Evolutionary conservation across 1,140 invertebrate genomes (phyloP), one percentile per base, ranked within the genome.

Genomic region (Chionoecetes opilio): DNA sequence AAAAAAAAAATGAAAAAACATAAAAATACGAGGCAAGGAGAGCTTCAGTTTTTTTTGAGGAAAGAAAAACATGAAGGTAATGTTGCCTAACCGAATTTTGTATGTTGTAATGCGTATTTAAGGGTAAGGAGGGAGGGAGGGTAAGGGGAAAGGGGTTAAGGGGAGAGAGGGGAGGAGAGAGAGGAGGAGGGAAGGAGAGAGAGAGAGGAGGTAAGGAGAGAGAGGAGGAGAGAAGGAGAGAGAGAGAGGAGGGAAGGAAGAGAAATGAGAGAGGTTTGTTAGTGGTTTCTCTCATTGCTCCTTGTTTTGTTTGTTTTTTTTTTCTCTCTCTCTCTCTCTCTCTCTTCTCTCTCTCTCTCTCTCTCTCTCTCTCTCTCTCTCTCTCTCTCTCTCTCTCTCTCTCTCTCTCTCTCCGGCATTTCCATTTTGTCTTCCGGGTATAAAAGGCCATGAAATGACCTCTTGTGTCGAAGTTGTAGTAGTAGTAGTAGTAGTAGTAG

Each of bases 271-370:
- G 46, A 53, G 46, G 46, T 53, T n/a, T n/a, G 46, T 53, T 53
- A 53, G 11, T 3, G 46, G 46, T 63, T 34, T 53, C 91, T 90
- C 35, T 90, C 88, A n/a, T n/a, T n/a, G n/a, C n/a, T n/a, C n/a
- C n/a, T n/a, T n/a, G n/a, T n/a, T n/a, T n/a, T n/a, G n/a, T n/a
- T n/a, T n/a, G n/a, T n/a, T n/a, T n/a, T n/a, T n/a, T n/a, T n/a
- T n/a, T n/a, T 90, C 88, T 90, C 88, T 41, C 88, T 90, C 88
- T 90, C 88, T 90, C 88, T 41, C 88, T 90, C 88, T 90, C 88
- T 90, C 88, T 90, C 88, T 90, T 90, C 88, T 90, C 88, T 90
- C 88, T 90, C 88, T 90, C 88, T 90, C 88, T 90, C 88, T 90
- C 88, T 90, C 88, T 90, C 88, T 90, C 88, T 90, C 88, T 90